phyloP scores from a whole-genome alignment of 2,797 vertebrate species.

The Poeciliopsis presidionis region DNA sequence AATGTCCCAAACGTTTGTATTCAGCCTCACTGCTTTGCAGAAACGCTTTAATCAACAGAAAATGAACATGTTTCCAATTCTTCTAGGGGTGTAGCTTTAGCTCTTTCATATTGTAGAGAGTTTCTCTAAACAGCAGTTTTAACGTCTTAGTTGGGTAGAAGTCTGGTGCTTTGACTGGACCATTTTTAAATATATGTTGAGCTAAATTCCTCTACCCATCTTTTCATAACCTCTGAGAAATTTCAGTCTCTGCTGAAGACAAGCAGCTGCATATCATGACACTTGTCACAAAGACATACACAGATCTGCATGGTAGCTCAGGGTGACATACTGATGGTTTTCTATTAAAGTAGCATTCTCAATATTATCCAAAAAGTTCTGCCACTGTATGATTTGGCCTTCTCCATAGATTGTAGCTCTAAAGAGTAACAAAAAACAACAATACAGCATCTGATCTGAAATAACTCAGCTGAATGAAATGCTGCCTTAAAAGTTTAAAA shows the following conservation, averaged over 20 bases:
- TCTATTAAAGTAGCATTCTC: neutral
- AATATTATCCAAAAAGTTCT: neutral
- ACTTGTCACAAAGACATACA: neutral
- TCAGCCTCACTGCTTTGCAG: neutral
- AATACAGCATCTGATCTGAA: slow-evolving; percentile 10
- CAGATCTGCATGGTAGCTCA: neutral
- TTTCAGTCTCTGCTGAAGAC: neutral
- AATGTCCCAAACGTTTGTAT: neutral
- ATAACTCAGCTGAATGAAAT: slow-evolving; percentile 38
- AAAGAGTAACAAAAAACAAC: neutral
- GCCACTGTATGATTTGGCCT: neutral
- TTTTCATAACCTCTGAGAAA: neutral
- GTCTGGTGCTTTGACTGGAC: neutral
- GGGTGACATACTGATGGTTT: neutral
- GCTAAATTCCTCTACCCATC: neutral
- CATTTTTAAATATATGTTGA: neutral
- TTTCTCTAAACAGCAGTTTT: neutral
- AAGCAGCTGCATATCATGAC: neutral
- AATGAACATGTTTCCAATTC: neutral
- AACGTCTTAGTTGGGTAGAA: neutral
- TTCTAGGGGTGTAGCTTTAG: neutral
- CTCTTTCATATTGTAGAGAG: neutral
- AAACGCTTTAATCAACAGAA: neutral
- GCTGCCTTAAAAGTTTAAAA: slow-evolving; percentile 64
- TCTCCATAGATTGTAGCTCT: neutral